phyloP scores from a whole-genome alignment of 2,888 invertebrate species.

The Lamellibrachia columna region DNA sequence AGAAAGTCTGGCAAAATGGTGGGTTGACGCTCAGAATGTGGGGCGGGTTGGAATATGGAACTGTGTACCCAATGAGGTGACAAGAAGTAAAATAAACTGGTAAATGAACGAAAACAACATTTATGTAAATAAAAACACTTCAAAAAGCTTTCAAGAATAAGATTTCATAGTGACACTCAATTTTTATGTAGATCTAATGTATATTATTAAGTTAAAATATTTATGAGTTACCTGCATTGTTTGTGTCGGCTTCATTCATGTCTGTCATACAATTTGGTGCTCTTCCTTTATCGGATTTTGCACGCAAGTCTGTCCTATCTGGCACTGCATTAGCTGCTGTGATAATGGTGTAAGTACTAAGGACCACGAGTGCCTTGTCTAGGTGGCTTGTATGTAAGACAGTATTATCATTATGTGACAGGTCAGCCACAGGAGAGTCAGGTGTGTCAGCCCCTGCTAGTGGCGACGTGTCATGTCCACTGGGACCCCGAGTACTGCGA shows the following conservation, averaged over 20 bases:
- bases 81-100: neutral
- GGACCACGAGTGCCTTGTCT: neutral
- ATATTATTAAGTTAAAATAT: too few relatives aligned
- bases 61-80: neutral
- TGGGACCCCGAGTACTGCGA: conserved; percentile 99
- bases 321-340: too few relatives aligned
- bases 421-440: conserved; percentile 77
- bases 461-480: conserved; percentile 98
- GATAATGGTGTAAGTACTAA: neutral
- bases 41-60: neutral
- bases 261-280: neutral
- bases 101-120: neutral
- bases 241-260: too few relatives aligned
- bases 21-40: conserved; percentile 25
- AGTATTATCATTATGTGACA: conserved; percentile 33
- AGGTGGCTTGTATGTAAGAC: neutral
- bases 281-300: neutral
- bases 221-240: too few relatives aligned
- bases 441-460: conserved; percentile 74
- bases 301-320: neutral
- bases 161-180: too few relatives aligned
- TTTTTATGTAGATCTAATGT: too few relatives aligned
- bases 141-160: too few relatives aligned
- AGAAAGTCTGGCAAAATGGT: conserved; percentile 77
- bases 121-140: neutral